Conservation (phyloP, 1,140 invertebrate species). For the Drosophila arawakana region DNA sequence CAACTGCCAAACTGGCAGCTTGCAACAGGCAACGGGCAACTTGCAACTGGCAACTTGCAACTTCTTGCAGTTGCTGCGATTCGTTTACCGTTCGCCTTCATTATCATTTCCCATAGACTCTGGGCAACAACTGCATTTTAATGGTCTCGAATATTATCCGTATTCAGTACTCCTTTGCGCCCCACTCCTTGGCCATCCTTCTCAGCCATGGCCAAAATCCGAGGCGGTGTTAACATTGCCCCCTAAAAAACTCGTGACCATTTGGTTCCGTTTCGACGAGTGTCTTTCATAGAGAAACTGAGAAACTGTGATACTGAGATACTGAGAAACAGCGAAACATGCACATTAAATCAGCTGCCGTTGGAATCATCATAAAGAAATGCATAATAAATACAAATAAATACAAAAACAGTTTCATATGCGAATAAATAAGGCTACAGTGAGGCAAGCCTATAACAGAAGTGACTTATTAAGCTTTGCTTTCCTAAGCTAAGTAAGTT, state of each 20-base stretch:
- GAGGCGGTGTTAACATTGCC: slow-evolving; percentile 72
- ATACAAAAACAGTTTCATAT: slow-evolving; percentile 25
- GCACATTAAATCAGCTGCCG: slow-evolving; percentile 69
- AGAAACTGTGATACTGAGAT: slow-evolving; percentile 18
- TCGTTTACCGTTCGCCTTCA: slow-evolving; percentile 76
- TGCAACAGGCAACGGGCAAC: slow-evolving; percentile 25
- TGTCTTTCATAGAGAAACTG: background rate
- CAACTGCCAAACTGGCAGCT: slow-evolving; percentile 20
- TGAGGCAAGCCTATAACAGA: background rate
- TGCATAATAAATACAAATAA: slow-evolving; percentile 47
- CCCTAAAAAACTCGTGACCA: slow-evolving; percentile 70
- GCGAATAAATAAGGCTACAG: slow-evolving; percentile 21
- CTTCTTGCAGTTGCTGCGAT: slow-evolving; percentile 51
- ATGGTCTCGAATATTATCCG: slow-evolving; percentile 76
- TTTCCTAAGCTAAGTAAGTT: background rate
- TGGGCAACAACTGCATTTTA: slow-evolving; percentile 61
- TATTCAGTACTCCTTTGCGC: slow-evolving; percentile 48
- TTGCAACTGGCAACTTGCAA: slow-evolving; percentile 20
- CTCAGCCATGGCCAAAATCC: slow-evolving; percentile 46
- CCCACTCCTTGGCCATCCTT: slow-evolving; percentile 11
- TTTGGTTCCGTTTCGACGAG: slow-evolving; percentile 6
- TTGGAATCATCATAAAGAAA: slow-evolving; percentile 62
- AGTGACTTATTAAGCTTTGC: background rate
- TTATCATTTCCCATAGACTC: slow-evolving; percentile 66
- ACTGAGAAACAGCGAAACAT: slow-evolving; percentile 39